Evolutionary conservation across 2,797 vertebrate genomes (phyloP), one percentile per base, ranked within the genome.

Genomic region (Gymnothorax reevesii): DNA sequence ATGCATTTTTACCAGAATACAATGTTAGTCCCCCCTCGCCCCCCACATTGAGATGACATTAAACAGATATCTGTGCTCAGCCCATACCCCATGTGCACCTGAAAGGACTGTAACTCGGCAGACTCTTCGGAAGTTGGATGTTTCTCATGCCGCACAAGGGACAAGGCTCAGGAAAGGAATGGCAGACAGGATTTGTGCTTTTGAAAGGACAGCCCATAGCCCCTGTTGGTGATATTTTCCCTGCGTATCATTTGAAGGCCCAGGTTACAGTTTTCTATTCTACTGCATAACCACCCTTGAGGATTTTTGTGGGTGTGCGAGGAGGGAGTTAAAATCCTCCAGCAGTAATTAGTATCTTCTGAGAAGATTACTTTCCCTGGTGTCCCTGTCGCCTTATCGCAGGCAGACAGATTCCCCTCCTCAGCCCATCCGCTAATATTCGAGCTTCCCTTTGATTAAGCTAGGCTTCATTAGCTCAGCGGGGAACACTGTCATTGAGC

Each of bases 341-440:
- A 84, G 85, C 87, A 87, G 20, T 87, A 92, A 90, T 89, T 86
- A 89, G 80, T 71, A 88, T 87, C 75, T 89, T 88, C 90, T 89
- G 87, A 88, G 89, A 82, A 20, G 64, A 83, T 84, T 59, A 27
- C 79, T n/a, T 20, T 79, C 59, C 10, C 60, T 64, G 83, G 62
- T 88, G 90, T 87, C 86, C 89, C 88, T 87, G 77, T 27, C 33
- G 27, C 84, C 90, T 92, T 94, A 92, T 90, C 88, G 69, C 90
- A 55, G 84, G 75, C 86, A 86, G 84, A 90, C 90, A 93, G 88
- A 85, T 88, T 83, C 86, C 87, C 73, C 66, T 66, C 17, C 57
- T 62, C 80, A 60, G 57, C 73, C 49, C 84, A 17, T 33, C 84
- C 75, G 7, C 66, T 27, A 20, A 4, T n/a, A 8, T 55, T 55